Conservation (phyloP, 2,888 invertebrate species). For the Tribolium freemani region DNA sequence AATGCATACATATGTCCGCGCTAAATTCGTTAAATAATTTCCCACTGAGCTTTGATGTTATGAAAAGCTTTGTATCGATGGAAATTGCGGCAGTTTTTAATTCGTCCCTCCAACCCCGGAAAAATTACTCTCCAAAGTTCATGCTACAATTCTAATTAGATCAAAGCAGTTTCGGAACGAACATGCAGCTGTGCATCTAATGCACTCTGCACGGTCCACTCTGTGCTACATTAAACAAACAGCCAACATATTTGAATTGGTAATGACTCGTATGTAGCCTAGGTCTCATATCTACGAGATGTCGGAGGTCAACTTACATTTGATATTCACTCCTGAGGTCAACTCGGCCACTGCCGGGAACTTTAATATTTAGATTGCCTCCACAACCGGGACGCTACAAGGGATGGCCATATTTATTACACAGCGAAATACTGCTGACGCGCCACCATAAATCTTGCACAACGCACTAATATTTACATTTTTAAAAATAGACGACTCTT, state of each 20-base stretch:
- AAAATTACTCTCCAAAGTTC: neutral
- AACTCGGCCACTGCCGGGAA: constrained; percentile 38
- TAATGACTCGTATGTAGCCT: constrained; percentile 51
- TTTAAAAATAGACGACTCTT: neutral
- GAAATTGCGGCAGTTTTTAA: constrained; percentile 32
- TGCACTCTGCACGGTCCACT: constrained; percentile 35
- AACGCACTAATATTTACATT: constrained; percentile 33
- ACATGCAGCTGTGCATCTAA: constrained; percentile 14
- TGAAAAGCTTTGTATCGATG: constrained; percentile 47
- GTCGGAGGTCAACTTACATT: constrained; percentile 54
- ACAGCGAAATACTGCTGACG: constrained; percentile 40
- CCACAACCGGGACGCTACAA: constrained; percentile 35
- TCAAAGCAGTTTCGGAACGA: constrained; percentile 19
- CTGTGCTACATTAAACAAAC: constrained; percentile 53
- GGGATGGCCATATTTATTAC: constrained; percentile 36
- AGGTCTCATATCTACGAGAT: constrained; percentile 53
- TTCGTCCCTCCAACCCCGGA: neutral
- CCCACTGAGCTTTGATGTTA: constrained; percentile 56
- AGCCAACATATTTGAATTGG: constrained; percentile 55
- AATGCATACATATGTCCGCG: constrained; percentile 60
- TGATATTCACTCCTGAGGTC: constrained; percentile 52
- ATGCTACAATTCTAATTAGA: constrained; percentile 11
- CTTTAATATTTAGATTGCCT: constrained; percentile 44
- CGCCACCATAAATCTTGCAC: constrained; percentile 27
- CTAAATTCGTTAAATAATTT: constrained; percentile 65